Conservation (phyloP, 2,888 invertebrate genomes). For the Mesopsocus fuscifrons region DNA sequence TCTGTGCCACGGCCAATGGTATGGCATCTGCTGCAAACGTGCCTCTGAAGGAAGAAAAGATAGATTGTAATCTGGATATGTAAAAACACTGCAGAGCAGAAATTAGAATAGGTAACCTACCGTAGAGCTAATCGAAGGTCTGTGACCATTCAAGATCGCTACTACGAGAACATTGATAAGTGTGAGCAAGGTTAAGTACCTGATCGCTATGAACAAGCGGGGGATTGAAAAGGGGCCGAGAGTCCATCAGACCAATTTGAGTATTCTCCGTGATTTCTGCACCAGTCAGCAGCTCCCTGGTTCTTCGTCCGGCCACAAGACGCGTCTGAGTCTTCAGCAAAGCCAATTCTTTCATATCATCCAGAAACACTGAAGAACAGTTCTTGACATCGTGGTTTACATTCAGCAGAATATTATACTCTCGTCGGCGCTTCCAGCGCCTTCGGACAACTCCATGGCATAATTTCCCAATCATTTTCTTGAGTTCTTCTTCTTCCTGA, state of each 20-base stretch:
- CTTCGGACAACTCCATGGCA: conserved; percentile 24
- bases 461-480: conserved; percentile 22
- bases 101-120: conserved; percentile 11
- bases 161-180: too few relatives aligned
- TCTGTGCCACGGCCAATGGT: conserved; percentile 25
- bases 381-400: conserved; percentile 23
- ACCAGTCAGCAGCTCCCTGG: conserved; percentile 30
- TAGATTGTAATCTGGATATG: neutral
- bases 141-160: too few relatives aligned
- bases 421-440: conserved; percentile 22
- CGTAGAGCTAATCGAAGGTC: neutral
- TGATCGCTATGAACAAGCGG: conserved; percentile 24
- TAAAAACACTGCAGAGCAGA: neutral
- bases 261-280: too few relatives aligned
- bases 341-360: conserved; percentile 34
- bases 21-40: conserved; percentile 24
- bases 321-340: conserved; percentile 28
- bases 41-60: conserved; percentile 18
- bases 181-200: too few relatives aligned
- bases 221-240: too few relatives aligned
- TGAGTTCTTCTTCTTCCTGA: conserved; percentile 24
- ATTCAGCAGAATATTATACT: conserved; percentile 23
- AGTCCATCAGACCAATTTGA: too few relatives aligned
- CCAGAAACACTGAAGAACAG: conserved; percentile 29
- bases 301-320: conserved; percentile 21